These are phyloP conservation scores for Ommatoiulus sabulosus DNA, from an alignment of 2,888 invertebrate genomes.

Conservation along the genomic window DNA sequence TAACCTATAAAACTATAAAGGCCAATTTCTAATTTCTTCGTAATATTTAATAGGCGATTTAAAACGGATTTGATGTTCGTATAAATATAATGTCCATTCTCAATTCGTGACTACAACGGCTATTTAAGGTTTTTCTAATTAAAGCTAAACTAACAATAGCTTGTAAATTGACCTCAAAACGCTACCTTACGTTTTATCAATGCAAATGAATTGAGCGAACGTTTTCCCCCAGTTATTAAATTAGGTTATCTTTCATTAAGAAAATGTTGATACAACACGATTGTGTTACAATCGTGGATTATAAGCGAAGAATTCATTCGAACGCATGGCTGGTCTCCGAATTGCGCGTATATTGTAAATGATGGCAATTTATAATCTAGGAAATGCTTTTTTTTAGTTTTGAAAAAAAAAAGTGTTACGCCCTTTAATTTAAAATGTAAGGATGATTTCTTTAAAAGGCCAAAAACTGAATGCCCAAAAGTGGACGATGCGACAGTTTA, in stretches of 20 bases:
- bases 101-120: background rate
- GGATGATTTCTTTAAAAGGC: background rate
- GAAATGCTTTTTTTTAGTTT: background rate
- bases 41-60: too few relatives aligned
- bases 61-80: too few relatives aligned
- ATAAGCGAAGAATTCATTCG: background rate
- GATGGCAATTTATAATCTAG: background rate
- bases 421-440: background rate
- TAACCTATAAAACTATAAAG: too few relatives aligned
- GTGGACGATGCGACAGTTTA: background rate
- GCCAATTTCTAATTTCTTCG: too few relatives aligned
- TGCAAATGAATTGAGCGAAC: background rate
- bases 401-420: background rate
- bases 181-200: constrained; percentile 2
- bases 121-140: background rate
- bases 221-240: background rate
- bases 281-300: background rate
- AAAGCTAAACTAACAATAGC: background rate
- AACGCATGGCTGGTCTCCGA: background rate
- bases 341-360: background rate
- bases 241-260: background rate
- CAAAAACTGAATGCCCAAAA: background rate
- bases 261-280: background rate
- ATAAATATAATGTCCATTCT: too few relatives aligned
- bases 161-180: constrained; percentile 7